Evolutionary conservation across 2,113 vertebrate species (phyloP).

Genomic region (Dinomys branickii): DNA sequence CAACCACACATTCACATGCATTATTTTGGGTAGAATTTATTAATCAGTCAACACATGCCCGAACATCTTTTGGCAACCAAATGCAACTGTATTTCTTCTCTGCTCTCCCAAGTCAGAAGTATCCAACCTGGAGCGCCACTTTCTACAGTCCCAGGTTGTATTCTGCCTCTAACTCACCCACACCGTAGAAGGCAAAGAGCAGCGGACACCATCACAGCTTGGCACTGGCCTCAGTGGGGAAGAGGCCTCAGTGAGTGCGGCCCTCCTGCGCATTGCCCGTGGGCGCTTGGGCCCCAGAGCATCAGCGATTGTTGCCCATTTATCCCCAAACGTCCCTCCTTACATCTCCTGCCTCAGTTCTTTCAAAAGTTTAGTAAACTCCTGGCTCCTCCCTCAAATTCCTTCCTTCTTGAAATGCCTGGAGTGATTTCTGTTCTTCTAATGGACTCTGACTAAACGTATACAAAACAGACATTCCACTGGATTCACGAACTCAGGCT

Average conservation of each 20-base stretch:
- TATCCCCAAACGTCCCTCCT: neutral
- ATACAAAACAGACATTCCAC: neutral
- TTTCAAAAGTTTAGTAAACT: neutral
- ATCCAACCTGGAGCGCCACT: neutral
- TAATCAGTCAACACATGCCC: neutral
- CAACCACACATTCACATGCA: neutral
- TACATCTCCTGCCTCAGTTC: neutral
- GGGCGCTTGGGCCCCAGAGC: too few relatives aligned
- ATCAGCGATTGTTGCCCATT: neutral
- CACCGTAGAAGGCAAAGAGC: neutral
- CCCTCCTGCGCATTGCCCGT: neutral
- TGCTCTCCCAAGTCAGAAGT: neutral
- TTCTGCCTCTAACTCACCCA: neutral
- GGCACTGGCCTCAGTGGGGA: neutral
- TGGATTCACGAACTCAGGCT: neutral
- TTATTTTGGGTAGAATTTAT: neutral
- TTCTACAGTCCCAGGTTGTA: neutral
- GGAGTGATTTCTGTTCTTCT: neutral
- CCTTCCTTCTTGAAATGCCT: neutral
- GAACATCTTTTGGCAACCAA: neutral
- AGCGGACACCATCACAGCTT: neutral
- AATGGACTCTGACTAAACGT: neutral
- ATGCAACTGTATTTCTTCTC: neutral
- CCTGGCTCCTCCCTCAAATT: neutral
- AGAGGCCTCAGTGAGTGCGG: too few relatives aligned